phyloP scores from a whole-genome alignment of 1,140 invertebrate species.

The Nixonia krombeini region DNA sequence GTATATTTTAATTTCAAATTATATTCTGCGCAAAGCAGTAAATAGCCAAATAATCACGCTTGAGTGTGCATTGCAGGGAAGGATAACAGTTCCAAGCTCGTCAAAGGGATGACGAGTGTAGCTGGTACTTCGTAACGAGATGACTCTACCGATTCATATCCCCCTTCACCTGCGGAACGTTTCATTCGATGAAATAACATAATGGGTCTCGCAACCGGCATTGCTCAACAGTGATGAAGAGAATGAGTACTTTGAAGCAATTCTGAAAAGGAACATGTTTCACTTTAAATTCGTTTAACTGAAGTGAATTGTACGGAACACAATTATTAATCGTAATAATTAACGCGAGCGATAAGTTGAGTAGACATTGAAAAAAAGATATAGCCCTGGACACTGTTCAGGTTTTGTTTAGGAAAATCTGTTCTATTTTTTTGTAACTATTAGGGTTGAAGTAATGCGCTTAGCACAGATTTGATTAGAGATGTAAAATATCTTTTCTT shows the following conservation, averaged over 20 bases:
- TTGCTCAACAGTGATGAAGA: slow-evolving; percentile 44
- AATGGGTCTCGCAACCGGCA: slow-evolving; percentile 46
- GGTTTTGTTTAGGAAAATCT: neutral
- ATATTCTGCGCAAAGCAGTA: slow-evolving; percentile 61
- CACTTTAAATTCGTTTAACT: slow-evolving; percentile 45
- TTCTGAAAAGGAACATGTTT: slow-evolving; percentile 43
- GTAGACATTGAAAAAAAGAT: too few species aligned
- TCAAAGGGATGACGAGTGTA: slow-evolving; percentile 52
- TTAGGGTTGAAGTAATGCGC: too few species aligned
- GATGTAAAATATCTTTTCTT: too few species aligned
- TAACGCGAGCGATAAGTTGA: too few species aligned
- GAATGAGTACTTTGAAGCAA: slow-evolving; percentile 46
- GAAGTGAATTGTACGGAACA: slow-evolving; percentile 39
- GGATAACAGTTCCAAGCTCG: slow-evolving; percentile 54
- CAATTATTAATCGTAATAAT: slow-evolving; percentile 30
- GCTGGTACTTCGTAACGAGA: slow-evolving; percentile 56
- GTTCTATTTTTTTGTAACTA: too few species aligned
- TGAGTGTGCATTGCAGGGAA: slow-evolving; percentile 45
- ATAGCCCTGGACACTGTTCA: too few species aligned
- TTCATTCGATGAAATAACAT: slow-evolving; percentile 48
- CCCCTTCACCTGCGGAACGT: slow-evolving; percentile 49
- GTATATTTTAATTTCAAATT: slow-evolving; percentile 58
- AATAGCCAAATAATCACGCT: slow-evolving; percentile 66
- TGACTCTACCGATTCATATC: slow-evolving; percentile 53
- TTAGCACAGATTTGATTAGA: too few species aligned